Evolutionary conservation across 2,888 invertebrate species (phyloP), one percentile per base, ranked within the genome.

Genomic region (Athetis lepigone): DNA sequence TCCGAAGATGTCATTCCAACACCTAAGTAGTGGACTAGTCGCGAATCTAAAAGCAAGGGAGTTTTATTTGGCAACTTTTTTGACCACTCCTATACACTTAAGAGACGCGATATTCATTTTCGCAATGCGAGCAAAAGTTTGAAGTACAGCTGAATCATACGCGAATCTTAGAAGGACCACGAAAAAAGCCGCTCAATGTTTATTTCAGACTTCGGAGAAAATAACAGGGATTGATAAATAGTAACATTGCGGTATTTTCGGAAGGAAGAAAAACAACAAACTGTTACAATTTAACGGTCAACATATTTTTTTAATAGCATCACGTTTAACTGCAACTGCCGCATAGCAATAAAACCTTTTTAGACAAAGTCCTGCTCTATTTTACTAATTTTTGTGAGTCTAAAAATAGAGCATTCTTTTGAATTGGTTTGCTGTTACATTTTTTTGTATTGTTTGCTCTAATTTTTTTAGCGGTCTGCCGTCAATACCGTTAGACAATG

Each of bases 241-340:
- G 18, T 47, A 43, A 59, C 56, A 16, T 70, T 75, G 72, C 70
- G 71, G 71, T 72, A 64, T 70, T 70, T 72, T 64, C 64, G 64
- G 75, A 47, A 72, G 64, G 52, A 59, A 57, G 29, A 60, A 65
- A 75, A 75, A 66, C 45, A 86, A 81, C 76, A 25, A 60, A 72
- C 88, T 90, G 90, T 88, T 90, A 90, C 88, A 91, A 89, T 90
- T n/a, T 91, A 91, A 90, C 89, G 86, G 89, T 77, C 66, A 68
- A 70, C 37, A 80, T 80, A 78, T 84, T 88, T 86, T 86, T 80
- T 78, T 75, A 76, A 75, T 45, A 54, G 13, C 39, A 40, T 43
- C n/a, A n/a, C 39, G 61, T 70, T 79, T 72, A 80, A 71, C 75
- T 77, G 63, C 75, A 62, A 64, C 70, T 66, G 66, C 66, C 50